Conservation (phyloP, 2,888 invertebrate genomes). For the Chalcis sispes region DNA sequence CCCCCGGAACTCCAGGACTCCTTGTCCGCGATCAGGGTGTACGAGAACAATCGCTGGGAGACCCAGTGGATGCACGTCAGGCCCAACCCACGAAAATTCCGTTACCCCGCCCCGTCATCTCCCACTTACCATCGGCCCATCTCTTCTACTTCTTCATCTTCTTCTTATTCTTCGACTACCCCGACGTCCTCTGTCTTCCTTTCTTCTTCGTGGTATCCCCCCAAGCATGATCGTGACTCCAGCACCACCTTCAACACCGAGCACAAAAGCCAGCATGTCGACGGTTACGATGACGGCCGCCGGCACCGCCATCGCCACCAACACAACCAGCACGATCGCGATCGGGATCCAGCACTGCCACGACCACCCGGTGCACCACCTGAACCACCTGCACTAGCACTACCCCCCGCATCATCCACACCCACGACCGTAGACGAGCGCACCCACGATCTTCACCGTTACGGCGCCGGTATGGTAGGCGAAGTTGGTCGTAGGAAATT, state of each 20-base stretch:
- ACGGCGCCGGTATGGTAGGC: conserved; percentile 66
- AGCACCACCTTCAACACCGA: conserved; percentile 67
- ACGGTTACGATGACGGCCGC: conserved; percentile 68
- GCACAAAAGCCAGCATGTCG: conserved; percentile 63
- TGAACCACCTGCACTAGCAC: conserved; percentile 67
- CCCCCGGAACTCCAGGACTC: conserved; percentile 48
- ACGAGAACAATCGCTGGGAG: conserved; percentile 53
- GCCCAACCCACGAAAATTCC: conserved; percentile 49
- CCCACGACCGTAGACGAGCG: conserved; percentile 51
- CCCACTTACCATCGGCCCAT: conserved; percentile 12
- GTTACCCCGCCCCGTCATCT: conserved; percentile 55
- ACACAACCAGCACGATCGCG: conserved; percentile 66
- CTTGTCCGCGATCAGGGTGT: conserved; percentile 49
- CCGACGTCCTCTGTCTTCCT: conserved; percentile 64
- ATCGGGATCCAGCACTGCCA: conserved; percentile 69
- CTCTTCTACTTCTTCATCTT: conserved; percentile 58
- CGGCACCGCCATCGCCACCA: conserved; percentile 65
- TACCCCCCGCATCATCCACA: conserved; percentile 69
- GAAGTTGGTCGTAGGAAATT: conserved; percentile 67
- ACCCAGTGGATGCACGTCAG: conserved; percentile 56
- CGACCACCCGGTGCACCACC: conserved; percentile 67
- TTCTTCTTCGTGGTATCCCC: conserved; percentile 48
- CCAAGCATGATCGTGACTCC: conserved; percentile 63
- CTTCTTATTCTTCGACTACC: conserved; percentile 62
- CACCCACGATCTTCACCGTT: conserved; percentile 59